These are phyloP conservation scores for Electrophaes corylata DNA, from an alignment of 2,888 invertebrate genomes.

Conservation along the genomic window DNA sequence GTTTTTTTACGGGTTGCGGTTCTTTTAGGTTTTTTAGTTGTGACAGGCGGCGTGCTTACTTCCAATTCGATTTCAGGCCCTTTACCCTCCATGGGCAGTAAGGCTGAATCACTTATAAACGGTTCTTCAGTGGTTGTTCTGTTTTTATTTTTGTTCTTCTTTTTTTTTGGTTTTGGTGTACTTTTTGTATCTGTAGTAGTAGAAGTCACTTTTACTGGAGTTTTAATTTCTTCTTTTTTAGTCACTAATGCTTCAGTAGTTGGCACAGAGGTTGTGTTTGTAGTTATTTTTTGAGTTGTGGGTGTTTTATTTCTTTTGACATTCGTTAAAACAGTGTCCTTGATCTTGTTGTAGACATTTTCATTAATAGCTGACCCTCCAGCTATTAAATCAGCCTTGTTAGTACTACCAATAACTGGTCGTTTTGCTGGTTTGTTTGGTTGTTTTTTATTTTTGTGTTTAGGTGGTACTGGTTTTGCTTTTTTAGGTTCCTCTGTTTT, in stretches of 20 bases:
- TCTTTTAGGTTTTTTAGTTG: slow-evolving; percentile 79
- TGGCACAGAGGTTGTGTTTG: slow-evolving; percentile 47
- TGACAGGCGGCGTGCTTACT: slow-evolving; percentile 73
- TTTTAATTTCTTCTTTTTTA: slow-evolving; percentile 59
- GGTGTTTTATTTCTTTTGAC: slow-evolving; percentile 79
- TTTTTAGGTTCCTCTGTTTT: slow-evolving; percentile 69
- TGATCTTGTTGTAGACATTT: slow-evolving; percentile 84
- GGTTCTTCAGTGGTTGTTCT: slow-evolving; percentile 59
- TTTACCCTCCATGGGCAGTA: slow-evolving; percentile 77
- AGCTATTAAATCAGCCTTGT: slow-evolving; percentile 77
- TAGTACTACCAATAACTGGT: slow-evolving; percentile 73
- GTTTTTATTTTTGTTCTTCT: slow-evolving; percentile 69
- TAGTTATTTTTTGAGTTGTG: slow-evolving; percentile 52
- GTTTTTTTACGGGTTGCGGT: slow-evolving; percentile 78
- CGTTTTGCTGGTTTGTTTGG: slow-evolving; percentile 63
- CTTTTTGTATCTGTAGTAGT: slow-evolving; percentile 45
- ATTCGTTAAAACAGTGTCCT: slow-evolving; percentile 84
- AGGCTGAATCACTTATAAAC: slow-evolving; percentile 63
- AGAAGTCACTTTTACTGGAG: slow-evolving; percentile 51
- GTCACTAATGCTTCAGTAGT: slow-evolving; percentile 58
- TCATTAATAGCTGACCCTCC: slow-evolving; percentile 78
- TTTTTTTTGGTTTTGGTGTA: slow-evolving; percentile 71
- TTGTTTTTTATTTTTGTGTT: slow-evolving; percentile 71
- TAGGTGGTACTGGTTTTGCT: slow-evolving; percentile 57
- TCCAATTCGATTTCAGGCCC: slow-evolving; percentile 79